These are phyloP conservation scores for Lepilemur septentrionalis DNA, from an alignment of 2,797 vertebrate genomes.

Conservation along the genomic window DNA sequence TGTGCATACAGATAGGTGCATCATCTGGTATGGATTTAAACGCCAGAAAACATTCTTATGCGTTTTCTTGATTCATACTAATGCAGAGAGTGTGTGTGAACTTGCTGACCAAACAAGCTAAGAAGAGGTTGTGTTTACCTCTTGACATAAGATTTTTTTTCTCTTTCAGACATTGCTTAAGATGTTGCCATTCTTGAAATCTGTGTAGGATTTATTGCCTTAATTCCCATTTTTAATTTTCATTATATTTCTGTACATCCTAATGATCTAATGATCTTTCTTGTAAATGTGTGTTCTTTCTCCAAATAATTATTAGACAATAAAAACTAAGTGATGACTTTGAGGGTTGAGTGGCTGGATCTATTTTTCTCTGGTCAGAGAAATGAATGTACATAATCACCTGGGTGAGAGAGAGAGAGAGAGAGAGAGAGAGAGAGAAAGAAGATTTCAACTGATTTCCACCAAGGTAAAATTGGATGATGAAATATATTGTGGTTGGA, in stretches of 20 bases:
- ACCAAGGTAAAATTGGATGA: not conserved
- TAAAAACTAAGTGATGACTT: not conserved
- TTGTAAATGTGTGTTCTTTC: not conserved
- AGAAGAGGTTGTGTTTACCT: not conserved
- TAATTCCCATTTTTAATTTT: slow-evolving; percentile 9
- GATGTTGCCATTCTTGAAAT: not conserved
- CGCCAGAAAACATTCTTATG: slow-evolving; percentile 37
- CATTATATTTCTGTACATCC: not conserved
- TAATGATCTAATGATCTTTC: not conserved
- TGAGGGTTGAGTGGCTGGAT: not conserved
- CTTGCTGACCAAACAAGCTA: not conserved
- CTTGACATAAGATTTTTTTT: not conserved
- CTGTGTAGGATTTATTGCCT: not conserved
- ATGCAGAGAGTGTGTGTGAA: not conserved
- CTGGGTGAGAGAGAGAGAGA: not conserved
- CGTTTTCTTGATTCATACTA: slow-evolving; percentile 22
- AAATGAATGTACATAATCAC: not conserved
- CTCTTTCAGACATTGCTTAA: not conserved
- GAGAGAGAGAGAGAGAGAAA: not conserved
- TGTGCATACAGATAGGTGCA: slow-evolving; percentile 27
- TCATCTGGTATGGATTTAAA: slow-evolving; percentile 49
- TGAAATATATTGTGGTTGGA: not conserved
- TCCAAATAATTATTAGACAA: not conserved
- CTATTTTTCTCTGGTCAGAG: not conserved
- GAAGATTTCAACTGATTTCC: slow-evolving; percentile 1